Conservation (phyloP, 2,797 vertebrate genomes). For the Harpagifer antarcticus region DNA sequence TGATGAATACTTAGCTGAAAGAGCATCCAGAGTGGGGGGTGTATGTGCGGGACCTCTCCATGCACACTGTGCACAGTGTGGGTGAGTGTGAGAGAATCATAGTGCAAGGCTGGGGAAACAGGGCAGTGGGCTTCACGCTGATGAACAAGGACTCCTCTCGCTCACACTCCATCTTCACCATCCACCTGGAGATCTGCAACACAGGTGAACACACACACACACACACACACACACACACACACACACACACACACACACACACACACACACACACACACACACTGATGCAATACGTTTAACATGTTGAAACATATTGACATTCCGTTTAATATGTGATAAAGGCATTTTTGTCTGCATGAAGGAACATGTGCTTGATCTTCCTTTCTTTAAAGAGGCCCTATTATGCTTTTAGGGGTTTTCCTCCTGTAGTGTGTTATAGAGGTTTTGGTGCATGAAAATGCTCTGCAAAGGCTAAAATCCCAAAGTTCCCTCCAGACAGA, state of each 20-base stretch:
- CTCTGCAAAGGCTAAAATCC: too few species aligned
- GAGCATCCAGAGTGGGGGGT: slow-evolving; percentile 91
- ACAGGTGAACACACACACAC: slow-evolving; percentile 74
- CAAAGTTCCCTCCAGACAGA: too few species aligned
- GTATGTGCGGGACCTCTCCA: slow-evolving; percentile 89
- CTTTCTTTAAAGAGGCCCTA: too few species aligned
- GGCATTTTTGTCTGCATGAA: too few species aligned
- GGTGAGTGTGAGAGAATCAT: slow-evolving; percentile 89
- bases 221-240: slow-evolving; percentile 12
- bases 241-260: too few species aligned
- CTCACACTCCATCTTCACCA: slow-evolving; percentile 93
- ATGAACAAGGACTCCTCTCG: slow-evolving; percentile 94
- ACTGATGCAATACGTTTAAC: neutral
- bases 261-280: neutral
- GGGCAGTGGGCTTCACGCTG: slow-evolving; percentile 90
- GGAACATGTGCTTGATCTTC: too few species aligned
- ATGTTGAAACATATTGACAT: neutral
- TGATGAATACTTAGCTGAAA: slow-evolving; percentile 86
- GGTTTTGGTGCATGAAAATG: too few species aligned
- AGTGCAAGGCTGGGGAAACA: slow-evolving; percentile 89
- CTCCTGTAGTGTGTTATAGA: too few species aligned
- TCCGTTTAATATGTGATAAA: too few species aligned
- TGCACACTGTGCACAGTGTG: slow-evolving; percentile 89
- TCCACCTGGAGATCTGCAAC: slow-evolving; percentile 90
- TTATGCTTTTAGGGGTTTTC: too few species aligned